A percentile compares a stretch with the other conserved stretches of the same genome.
Evolutionary conservation across 1,140 invertebrate species (phyloP).

Genomic region (Drosophila kepulauana): DNA sequence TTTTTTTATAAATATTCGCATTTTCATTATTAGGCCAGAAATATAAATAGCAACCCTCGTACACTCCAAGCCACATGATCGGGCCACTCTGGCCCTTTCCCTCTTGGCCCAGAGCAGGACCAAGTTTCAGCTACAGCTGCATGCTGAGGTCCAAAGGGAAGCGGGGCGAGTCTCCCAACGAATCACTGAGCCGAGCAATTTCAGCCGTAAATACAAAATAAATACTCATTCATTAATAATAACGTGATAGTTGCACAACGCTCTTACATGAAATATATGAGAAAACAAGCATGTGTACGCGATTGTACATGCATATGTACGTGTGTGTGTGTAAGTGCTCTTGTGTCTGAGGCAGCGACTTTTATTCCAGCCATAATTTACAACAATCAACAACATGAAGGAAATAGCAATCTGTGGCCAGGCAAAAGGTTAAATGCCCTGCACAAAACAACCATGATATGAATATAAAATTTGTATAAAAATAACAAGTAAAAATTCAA

Average conservation of each 20-base stretch:
- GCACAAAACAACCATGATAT: neutral
- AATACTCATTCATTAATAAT: conserved; percentile 83
- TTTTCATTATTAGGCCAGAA: too few relatives aligned
- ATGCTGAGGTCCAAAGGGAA: neutral
- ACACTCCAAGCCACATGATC: conserved; percentile 29
- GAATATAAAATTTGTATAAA: conserved; percentile 13
- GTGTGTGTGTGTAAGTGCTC: conserved; percentile 12
- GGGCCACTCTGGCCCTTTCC: neutral
- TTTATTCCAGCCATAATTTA: conserved; percentile 74
- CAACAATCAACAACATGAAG: conserved; percentile 52
- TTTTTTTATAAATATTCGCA: too few relatives aligned
- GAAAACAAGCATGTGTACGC: conserved; percentile 25
- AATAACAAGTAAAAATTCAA: neutral
- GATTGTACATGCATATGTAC: neutral
- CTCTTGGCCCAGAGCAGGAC: neutral
- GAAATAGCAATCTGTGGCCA: conserved; percentile 36
- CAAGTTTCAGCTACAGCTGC: neutral
- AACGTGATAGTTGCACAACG: conserved; percentile 73
- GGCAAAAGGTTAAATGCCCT: conserved; percentile 36
- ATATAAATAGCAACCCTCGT: too few relatives aligned
- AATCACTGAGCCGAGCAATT: conserved; percentile 54
- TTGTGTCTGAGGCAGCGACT: conserved; percentile 49
- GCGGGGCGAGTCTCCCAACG: conserved; percentile 1
- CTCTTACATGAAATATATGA: conserved; percentile 30
- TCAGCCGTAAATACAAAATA: conserved; percentile 78